These are phyloP conservation scores for Falco punctatus DNA, from an alignment of 2,113 vertebrate species.

Conservation along the genomic window DNA sequence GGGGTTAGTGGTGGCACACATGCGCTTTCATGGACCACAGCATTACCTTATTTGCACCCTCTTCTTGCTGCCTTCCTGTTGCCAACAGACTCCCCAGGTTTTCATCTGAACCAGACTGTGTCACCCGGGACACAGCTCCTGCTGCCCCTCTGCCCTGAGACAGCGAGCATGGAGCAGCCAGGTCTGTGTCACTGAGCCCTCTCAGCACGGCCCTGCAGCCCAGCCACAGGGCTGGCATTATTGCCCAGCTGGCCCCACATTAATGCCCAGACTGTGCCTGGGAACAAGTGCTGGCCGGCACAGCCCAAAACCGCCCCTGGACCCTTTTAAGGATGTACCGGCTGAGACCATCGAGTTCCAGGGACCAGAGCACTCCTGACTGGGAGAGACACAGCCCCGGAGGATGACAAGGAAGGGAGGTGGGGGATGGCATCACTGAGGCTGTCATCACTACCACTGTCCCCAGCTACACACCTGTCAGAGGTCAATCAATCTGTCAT, in stretches of 20 bases:
- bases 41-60: neutral
- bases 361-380: neutral
- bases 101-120: neutral
- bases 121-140: neutral
- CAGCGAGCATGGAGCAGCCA: neutral
- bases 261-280: neutral
- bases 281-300: neutral
- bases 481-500: neutral
- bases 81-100: neutral
- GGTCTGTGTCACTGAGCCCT: neutral
- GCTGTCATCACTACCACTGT: neutral
- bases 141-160: neutral
- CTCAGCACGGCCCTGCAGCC: neutral
- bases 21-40: neutral
- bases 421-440: neutral
- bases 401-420: neutral
- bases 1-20: neutral
- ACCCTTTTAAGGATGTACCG: neutral
- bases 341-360: neutral
- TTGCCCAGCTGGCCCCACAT: neutral
- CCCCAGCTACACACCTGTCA: neutral
- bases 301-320: neutral
- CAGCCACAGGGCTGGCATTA: accelerated
- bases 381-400: neutral
- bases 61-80: neutral